These are phyloP conservation scores for sheep (Ovis aries) DNA, from an alignment of 2,113 vertebrate genomes.

Conservation along the genomic window ARS-UI_Ramb_v3.0 NC_056060.1:22341001-22341500, in stretches of 20 bases:
- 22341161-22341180: background rate
- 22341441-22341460: background rate
- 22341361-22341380: background rate
- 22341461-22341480: background rate
- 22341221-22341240: background rate
- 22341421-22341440: background rate
- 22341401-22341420: background rate
- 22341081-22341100: background rate
- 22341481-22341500: background rate
- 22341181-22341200: background rate
- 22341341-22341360: background rate
- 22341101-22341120: background rate
- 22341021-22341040: background rate
- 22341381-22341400: background rate
- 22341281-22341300: background rate
- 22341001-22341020: background rate
- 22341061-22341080: background rate
- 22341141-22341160: background rate
- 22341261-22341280: background rate
- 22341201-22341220: background rate
- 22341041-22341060: background rate
- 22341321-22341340: fast-evolving
- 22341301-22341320: background rate
- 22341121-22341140: background rate
- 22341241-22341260: background rate